A percentile compares a stretch with the other conserved stretches of the same genome.
These are phyloP conservation scores for Aphelinus certus DNA, from an alignment of 1,140 invertebrate species.

Conservation along the genomic window DNA sequence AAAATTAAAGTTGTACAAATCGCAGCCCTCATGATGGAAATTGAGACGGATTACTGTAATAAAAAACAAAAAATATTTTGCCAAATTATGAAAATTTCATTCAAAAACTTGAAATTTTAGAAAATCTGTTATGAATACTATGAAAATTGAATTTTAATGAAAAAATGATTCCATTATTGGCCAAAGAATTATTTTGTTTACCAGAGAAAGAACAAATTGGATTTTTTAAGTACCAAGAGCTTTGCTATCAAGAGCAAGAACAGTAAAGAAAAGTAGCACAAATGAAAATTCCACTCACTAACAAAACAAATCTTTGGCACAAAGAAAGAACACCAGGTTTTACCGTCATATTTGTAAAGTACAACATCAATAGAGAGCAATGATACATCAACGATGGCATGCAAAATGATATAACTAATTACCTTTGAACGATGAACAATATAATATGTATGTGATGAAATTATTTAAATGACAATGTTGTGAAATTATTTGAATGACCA, in stretches of 20 bases:
- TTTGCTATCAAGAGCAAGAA: too few species aligned
- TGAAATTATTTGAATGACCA: constrained; percentile 2
- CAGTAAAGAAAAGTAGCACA: constrained; percentile 1
- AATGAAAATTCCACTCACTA: neutral
- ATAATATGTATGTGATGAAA: too few species aligned
- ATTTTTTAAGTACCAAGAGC: too few species aligned
- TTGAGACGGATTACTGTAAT: constrained; percentile 56
- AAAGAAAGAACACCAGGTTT: neutral
- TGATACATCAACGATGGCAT: constrained; percentile 1
- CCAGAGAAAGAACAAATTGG: too few species aligned
- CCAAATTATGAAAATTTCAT: constrained; percentile 41
- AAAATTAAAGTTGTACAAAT: constrained; percentile 53
- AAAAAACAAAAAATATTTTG: constrained; percentile 46
- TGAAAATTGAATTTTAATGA: too few species aligned
- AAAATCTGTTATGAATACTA: neutral
- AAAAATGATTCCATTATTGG: too few species aligned
- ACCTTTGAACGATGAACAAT: neutral
- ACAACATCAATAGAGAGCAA: neutral
- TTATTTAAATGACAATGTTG: neutral
- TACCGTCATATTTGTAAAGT: constrained; percentile 6
- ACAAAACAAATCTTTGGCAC: constrained; percentile 11
- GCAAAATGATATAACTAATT: constrained; percentile 16
- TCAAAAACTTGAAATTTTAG: constrained; percentile 33
- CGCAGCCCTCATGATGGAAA: constrained; percentile 48
- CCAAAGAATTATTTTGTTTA: too few species aligned